Conservation (phyloP, 2,888 invertebrate species). For the Volucella bombylans region DNA sequence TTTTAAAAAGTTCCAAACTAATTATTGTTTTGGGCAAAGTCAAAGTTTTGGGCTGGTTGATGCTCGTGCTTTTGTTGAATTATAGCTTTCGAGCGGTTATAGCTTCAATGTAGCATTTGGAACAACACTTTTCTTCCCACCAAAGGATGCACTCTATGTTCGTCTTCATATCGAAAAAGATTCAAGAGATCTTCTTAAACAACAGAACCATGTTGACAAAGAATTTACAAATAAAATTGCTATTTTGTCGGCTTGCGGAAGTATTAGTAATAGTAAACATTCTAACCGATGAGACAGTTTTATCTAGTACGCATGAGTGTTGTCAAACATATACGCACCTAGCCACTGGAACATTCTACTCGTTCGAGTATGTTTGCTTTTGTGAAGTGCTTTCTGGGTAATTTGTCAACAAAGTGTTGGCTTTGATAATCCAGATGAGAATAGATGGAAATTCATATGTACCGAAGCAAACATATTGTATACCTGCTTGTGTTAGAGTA, state of each 20-base stretch:
- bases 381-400: not conserved
- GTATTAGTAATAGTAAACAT: too few species aligned
- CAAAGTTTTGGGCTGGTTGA: conserved; percentile 35
- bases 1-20: conserved; percentile 65
- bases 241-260: too few species aligned
- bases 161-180: too few species aligned
- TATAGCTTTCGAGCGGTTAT: conserved; percentile 20
- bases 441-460: not conserved
- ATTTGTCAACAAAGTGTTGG: conserved; percentile 9
- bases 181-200: too few species aligned
- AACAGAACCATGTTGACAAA: too few species aligned
- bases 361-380: not conserved
- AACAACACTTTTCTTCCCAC: too few species aligned
- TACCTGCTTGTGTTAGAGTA: not conserved
- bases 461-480: not conserved
- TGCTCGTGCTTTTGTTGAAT: conserved; percentile 20
- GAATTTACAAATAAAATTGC: too few species aligned
- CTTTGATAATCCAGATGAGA: not conserved
- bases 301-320: too few species aligned
- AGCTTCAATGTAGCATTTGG: conserved; percentile 1
- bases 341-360: not conserved
- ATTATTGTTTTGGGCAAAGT: conserved; percentile 50
- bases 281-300: too few species aligned
- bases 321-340: too few species aligned
- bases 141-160: too few species aligned